Evolutionary conservation across 2,888 invertebrate genomes (phyloP).

Genomic region (Neoascia interrupta): DNA sequence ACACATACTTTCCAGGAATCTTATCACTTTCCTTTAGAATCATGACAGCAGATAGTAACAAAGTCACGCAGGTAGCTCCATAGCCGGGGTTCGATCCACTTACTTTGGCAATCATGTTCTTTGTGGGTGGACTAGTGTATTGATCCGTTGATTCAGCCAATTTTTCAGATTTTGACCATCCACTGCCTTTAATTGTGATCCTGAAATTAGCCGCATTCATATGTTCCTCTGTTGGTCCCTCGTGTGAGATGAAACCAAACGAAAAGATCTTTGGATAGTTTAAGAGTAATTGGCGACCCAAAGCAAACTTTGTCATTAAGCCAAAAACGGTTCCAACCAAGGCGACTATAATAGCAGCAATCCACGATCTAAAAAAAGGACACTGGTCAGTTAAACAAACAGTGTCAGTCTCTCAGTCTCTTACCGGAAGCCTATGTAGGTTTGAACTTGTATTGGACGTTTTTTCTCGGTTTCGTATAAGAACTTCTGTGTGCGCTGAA

Average conservation of each 20-base stretch:
- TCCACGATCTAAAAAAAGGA: slow-evolving; percentile 80
- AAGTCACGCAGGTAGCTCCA: slow-evolving; percentile 87
- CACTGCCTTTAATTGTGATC: slow-evolving; percentile 87
- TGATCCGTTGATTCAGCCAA: slow-evolving; percentile 81
- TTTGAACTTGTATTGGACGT: slow-evolving; percentile 89
- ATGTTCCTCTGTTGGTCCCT: slow-evolving; percentile 83
- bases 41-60: slow-evolving; percentile 87
- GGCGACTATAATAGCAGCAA: slow-evolving; percentile 80
- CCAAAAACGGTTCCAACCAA: slow-evolving; percentile 83
- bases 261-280: slow-evolving; percentile 87
- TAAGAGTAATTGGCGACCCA: slow-evolving; percentile 84
- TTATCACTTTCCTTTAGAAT: slow-evolving; percentile 87
- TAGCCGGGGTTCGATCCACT: slow-evolving; percentile 83
- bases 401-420: slow-evolving; percentile 27
- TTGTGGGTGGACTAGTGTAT: slow-evolving; percentile 82
- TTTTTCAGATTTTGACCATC: slow-evolving; percentile 86
- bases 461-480: slow-evolving; percentile 84
- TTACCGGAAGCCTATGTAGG: slow-evolving; percentile 84
- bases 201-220: slow-evolving; percentile 84
- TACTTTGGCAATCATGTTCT: slow-evolving; percentile 85
- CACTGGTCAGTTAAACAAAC: too few species aligned
- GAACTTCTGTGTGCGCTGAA: slow-evolving; percentile 89
- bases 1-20: slow-evolving; percentile 86
- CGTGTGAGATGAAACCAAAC: slow-evolving; percentile 84
- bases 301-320: slow-evolving; percentile 83